Conservation (phyloP, 2,888 invertebrate genomes). For the Zele albiditarsus region DNA sequence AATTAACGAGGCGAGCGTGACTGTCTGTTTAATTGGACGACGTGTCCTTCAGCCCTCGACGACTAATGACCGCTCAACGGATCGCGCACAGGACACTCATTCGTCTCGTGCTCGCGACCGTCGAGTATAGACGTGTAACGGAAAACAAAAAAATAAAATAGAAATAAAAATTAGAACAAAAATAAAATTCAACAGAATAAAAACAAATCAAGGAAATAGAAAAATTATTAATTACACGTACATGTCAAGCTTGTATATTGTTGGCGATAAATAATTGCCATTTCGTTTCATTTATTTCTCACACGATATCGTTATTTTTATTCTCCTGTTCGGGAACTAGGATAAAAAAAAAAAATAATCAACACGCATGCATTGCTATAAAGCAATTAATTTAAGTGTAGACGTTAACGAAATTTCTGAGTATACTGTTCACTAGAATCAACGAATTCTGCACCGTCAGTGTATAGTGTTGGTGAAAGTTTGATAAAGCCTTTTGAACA, state of each 20-base stretch:
- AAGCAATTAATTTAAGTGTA: conserved; percentile 53
- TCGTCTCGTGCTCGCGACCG: background rate
- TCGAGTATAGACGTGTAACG: background rate
- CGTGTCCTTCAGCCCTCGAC: conserved; percentile 36
- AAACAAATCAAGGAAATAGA: background rate
- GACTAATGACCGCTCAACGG: conserved; percentile 33
- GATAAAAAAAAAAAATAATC: conserved; percentile 25
- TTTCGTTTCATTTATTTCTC: conserved; percentile 3
- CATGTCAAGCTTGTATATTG: background rate
- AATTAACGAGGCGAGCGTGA: conserved; percentile 39
- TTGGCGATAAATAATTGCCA: conserved; percentile 5
- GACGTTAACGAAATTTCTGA: conserved; percentile 61
- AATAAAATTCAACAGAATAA: conserved; percentile 39
- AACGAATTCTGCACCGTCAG: too few relatives aligned
- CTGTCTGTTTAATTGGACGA: conserved; percentile 39
- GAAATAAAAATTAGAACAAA: conserved; percentile 26
- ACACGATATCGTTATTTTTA: background rate
- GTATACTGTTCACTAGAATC: background rate
- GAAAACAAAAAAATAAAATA: conserved; percentile 33
- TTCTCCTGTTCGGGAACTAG: background rate
- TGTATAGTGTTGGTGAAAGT: background rate
- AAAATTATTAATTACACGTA: conserved; percentile 4
- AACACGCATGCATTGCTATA: background rate
- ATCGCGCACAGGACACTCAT: conserved; percentile 30
- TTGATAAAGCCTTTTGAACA: conserved; percentile 28